These are phyloP conservation scores for Knipowitschia caucasica DNA, from an alignment of 2,797 vertebrate species.

Conservation along the genomic window DNA sequence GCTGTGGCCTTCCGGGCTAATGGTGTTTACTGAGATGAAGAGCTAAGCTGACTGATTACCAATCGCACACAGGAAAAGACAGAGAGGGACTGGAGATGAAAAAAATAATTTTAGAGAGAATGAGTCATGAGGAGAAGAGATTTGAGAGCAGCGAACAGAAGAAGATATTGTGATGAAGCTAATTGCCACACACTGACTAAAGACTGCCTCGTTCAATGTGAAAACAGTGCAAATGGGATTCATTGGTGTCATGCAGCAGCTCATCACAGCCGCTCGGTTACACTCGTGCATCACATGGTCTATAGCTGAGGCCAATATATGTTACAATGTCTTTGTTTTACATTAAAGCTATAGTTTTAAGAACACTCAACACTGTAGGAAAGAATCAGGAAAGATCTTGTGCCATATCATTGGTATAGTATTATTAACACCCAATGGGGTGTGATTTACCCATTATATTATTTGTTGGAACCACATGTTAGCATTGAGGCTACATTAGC, in stretches of 20 bases:
- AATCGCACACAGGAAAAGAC: slow-evolving; percentile 25
- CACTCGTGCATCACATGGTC: slow-evolving; percentile 7
- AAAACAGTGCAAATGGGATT: neutral
- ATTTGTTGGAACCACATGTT: no score
- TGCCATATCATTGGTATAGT: no score
- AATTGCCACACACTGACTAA: slow-evolving; percentile 18
- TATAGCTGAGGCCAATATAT: slow-evolving; percentile 24
- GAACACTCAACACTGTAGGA: no score
- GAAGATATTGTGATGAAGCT: slow-evolving; percentile 18
- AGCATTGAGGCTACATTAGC: no score
- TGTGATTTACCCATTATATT: no score
- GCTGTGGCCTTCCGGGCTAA: slow-evolving; percentile 64
- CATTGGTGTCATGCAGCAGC: neutral
- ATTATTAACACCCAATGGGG: no score
- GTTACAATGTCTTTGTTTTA: slow-evolving; percentile 18
- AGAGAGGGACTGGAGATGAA: slow-evolving; percentile 32
- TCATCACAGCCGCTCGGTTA: slow-evolving; percentile 10
- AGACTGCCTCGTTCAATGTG: neutral
- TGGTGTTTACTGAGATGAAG: slow-evolving; percentile 77
- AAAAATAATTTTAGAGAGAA: slow-evolving; percentile 51
- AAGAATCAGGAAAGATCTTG: no score
- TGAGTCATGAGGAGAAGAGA: slow-evolving; percentile 44
- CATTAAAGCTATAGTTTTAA: slow-evolving; percentile 10
- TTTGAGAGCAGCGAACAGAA: slow-evolving; percentile 34
- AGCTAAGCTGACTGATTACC: slow-evolving; percentile 76